Base-by-base conservation (phyloP, 1,140 invertebrate genomes). In the Drosophila micromelanica region DNA sequence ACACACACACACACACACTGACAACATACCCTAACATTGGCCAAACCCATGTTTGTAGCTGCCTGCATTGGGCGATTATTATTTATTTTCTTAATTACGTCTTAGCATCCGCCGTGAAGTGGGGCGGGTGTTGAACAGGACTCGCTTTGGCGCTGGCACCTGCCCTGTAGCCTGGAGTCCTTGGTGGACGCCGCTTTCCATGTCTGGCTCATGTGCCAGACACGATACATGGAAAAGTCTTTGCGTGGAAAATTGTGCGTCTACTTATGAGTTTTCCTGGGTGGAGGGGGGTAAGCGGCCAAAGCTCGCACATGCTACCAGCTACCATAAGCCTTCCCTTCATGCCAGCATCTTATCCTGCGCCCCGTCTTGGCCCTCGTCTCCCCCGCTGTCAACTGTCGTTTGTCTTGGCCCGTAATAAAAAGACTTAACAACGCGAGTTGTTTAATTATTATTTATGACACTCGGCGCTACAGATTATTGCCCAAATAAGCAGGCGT, bases 31-130 rank as follows among this genome's bases (percentile, higher is more conserved):
- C 49, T 27, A 51, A 30, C 4, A 56, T 15, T 17, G 17, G 17
- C 17, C 17, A 17, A 57, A 54, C 65, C 57, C 17, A 17, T 17
- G 17, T 17, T 17, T 17, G 17, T 17, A 17, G 17, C 76, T 59
- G 57, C 17, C 60, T 72, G 76, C 82, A 87, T 89, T 40, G 79
- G 73, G 80, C 87, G 82, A 87, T 90, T 90, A 90, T 90, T 90
- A 90, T 90, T 90, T 90, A 90, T 90, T 90, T 90, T 90, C 87
- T 90, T 90, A 90, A 90, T 90, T 90, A 87, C 80, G 87, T 90
- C 84, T 90, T 91, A 90, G 56, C 80, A 87, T 82, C 55, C 78
- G 61, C 46, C 76, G 52, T 73, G 68, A 86, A 73, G 78, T 73
- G 82, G 68, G n/a, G n/a, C n/a, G n/a, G n/a, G n/a, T n/a, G n/a